These are phyloP conservation scores for Pyrgus malvae DNA, from an alignment of 2,888 invertebrate species.

Conservation along the genomic window DNA sequence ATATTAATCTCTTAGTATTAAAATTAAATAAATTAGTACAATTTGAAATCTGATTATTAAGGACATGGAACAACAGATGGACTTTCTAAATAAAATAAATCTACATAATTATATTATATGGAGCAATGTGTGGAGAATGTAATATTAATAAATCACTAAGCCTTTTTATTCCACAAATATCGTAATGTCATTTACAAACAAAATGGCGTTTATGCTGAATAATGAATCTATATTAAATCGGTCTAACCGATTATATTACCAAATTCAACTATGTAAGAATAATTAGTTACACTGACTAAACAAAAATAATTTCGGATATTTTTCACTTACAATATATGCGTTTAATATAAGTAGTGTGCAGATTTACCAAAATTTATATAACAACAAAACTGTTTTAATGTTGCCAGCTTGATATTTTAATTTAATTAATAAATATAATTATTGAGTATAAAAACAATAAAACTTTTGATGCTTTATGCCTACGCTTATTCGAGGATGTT, in stretches of 20 bases:
- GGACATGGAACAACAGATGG: slow-evolving; percentile 59
- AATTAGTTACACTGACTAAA: background rate
- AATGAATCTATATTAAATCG: background rate
- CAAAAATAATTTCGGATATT: background rate
- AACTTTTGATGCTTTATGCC: slow-evolving; percentile 35
- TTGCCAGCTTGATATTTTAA: no score
- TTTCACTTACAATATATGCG: background rate
- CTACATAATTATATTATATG: slow-evolving; percentile 56
- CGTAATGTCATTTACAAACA: slow-evolving; percentile 46
- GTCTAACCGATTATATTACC: slow-evolving; percentile 5
- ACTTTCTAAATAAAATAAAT: slow-evolving; percentile 55
- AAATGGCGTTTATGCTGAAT: slow-evolving; percentile 44
- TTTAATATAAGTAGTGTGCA: background rate
- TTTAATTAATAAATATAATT: slow-evolving; percentile 9
- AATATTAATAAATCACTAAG: slow-evolving; percentile 68
- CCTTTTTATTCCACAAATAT: slow-evolving; percentile 51
- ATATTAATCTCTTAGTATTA: slow-evolving; percentile 46
- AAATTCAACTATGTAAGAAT: background rate
- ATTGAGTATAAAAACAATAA: slow-evolving; percentile 10
- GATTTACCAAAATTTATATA: no score
- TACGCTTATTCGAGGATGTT: slow-evolving; percentile 58
- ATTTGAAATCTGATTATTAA: slow-evolving; percentile 42
- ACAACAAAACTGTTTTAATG: no score
- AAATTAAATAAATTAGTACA: slow-evolving; percentile 44
- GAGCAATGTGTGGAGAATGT: slow-evolving; percentile 71